These are phyloP conservation scores for Gymnoscelis rufifasciata DNA, from an alignment of 2,888 invertebrate genomes.

Conservation along the genomic window DNA sequence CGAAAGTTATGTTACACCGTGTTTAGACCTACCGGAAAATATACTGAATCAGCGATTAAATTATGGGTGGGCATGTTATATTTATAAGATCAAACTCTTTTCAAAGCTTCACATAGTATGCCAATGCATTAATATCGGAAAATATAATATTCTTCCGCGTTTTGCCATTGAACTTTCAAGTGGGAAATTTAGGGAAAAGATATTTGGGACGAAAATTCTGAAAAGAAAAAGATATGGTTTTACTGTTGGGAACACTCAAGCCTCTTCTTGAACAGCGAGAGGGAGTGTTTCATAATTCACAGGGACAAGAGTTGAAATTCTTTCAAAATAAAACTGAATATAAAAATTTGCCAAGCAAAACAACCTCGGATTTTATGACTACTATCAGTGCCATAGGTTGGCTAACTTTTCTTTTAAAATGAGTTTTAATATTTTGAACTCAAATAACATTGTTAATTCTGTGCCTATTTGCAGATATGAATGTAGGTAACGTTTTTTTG, in stretches of 20 bases:
- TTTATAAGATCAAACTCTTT: too few species aligned
- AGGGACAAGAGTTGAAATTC: constrained; percentile 5
- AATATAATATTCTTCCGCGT: background rate
- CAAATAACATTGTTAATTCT: too few species aligned
- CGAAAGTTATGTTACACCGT: too few species aligned
- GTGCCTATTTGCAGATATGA: too few species aligned
- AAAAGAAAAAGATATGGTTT: constrained; percentile 7
- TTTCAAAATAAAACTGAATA: background rate
- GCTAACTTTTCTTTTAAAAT: too few species aligned
- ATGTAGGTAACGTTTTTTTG: too few species aligned
- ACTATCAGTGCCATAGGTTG: background rate
- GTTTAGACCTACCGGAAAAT: too few species aligned
- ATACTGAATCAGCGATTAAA: too few species aligned
- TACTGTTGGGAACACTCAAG: constrained; percentile 12
- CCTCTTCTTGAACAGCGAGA: constrained; percentile 5
- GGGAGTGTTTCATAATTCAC: constrained; percentile 12
- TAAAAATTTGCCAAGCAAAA: constrained; percentile 1
- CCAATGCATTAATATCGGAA: background rate
- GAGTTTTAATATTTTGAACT: too few species aligned
- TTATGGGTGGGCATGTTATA: too few species aligned
- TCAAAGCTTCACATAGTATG: too few species aligned
- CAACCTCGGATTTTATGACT: background rate
- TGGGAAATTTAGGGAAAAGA: background rate
- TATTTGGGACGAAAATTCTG: background rate
- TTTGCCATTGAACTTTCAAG: constrained; percentile 1